phyloP scores from a whole-genome alignment of 2,888 invertebrate genomes.

The Brenthis hecate region DNA sequence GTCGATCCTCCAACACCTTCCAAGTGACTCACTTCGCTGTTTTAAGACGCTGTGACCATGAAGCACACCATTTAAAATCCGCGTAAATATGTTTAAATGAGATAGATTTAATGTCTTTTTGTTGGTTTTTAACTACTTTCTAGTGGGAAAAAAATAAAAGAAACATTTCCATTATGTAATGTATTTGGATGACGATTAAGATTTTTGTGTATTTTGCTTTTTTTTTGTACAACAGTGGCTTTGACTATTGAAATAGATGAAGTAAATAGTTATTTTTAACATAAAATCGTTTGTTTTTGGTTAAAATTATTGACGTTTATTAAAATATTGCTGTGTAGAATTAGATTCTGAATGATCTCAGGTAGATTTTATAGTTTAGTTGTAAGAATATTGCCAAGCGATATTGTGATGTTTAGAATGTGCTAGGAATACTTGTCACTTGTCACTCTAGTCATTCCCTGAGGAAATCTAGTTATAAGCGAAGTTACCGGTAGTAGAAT shows the following conservation, averaged over 20 bases:
- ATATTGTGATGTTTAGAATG: constrained; percentile 73
- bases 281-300: background rate
- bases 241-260: too few relatives aligned
- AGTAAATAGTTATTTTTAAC: background rate
- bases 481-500: constrained; percentile 35
- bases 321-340: constrained; percentile 23
- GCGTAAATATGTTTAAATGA: constrained; percentile 48
- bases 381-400: constrained; percentile 73
- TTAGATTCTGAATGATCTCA: constrained; percentile 32
- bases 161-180: too few relatives aligned
- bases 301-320: background rate
- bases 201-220: too few relatives aligned
- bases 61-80: constrained; percentile 76
- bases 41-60: constrained; percentile 89
- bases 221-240: too few relatives aligned
- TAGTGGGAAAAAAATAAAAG: too few relatives aligned
- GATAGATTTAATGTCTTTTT: background rate
- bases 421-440: constrained; percentile 26
- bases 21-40: constrained; percentile 95
- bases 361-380: constrained; percentile 28
- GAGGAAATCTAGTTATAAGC: constrained; percentile 28
- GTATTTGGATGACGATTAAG: too few relatives aligned
- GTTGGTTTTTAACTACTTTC: background rate
- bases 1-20: constrained; percentile 88
- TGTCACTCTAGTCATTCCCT: constrained; percentile 24